Evolutionary conservation across 2,797 vertebrate species (phyloP).

Genomic region (Rousettus madagascariensis): DNA sequence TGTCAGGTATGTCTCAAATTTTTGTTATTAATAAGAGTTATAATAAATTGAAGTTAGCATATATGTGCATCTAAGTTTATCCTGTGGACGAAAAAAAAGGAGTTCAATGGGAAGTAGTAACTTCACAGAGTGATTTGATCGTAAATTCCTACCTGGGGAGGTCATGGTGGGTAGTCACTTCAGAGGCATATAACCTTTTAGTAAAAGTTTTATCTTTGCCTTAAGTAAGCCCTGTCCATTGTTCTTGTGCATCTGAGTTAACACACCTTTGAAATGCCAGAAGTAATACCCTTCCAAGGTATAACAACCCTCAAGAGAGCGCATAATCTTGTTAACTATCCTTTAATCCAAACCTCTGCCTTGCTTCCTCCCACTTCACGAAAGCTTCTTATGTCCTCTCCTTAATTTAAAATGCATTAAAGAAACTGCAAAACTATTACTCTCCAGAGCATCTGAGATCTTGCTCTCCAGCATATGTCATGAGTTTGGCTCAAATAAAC

Average conservation of each 20-base stretch:
- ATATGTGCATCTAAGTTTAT: background rate
- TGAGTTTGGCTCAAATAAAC: background rate
- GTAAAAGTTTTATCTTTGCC: background rate
- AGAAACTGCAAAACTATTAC: background rate
- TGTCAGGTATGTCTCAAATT: background rate
- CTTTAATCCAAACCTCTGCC: background rate
- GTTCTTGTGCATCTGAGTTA: background rate
- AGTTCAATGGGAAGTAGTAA: background rate
- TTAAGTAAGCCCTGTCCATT: background rate
- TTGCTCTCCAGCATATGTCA: background rate
- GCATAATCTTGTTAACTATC: background rate
- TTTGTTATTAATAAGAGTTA: background rate
- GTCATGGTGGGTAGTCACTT: background rate
- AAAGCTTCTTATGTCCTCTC: background rate
- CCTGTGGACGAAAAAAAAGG: no score
- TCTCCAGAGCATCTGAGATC: background rate
- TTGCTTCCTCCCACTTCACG: background rate
- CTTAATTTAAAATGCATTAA: background rate
- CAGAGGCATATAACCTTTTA: background rate
- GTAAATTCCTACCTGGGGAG: background rate
- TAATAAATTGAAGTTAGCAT: background rate
- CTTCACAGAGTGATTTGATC: background rate
- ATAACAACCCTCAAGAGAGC: background rate
- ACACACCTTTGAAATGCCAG: background rate
- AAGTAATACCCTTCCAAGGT: background rate